Evolutionary conservation across 2,113 vertebrate genomes (phyloP).

Genomic region (Cochlearius cochlearius): DNA sequence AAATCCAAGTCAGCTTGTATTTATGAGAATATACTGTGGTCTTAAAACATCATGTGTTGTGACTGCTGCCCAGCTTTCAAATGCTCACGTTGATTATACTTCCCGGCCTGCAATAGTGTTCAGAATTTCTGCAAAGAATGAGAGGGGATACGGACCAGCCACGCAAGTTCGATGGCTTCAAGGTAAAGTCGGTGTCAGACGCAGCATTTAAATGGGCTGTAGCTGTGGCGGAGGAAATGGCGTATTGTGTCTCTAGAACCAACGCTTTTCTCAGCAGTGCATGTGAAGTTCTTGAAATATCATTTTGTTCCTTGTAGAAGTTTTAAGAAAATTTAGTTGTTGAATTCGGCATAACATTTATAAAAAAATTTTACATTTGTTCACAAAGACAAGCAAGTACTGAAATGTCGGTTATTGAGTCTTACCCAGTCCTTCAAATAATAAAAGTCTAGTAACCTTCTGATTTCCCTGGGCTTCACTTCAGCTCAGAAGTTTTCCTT

Average conservation of each 20-base stretch:
- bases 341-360: not conserved
- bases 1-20: constrained; percentile 85
- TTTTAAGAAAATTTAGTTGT: not conserved
- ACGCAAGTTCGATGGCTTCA: constrained; percentile 98
- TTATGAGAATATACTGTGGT: constrained; percentile 95
- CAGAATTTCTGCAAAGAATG: constrained; percentile 96
- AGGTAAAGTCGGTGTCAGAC: constrained; percentile 73
- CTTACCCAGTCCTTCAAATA: not conserved
- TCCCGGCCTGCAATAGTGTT: constrained; percentile 93
- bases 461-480: not conserved
- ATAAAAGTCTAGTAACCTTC: not conserved
- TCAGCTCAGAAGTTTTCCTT: not conserved
- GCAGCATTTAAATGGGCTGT: not conserved
- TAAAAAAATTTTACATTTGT: not conserved
- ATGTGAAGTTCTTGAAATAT: not conserved
- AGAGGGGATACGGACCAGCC: constrained; percentile 94
- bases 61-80: constrained; percentile 85
- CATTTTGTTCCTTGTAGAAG: not conserved
- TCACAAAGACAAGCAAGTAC: not conserved
- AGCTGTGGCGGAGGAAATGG: not conserved
- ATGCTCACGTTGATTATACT: constrained; percentile 91
- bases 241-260: not conserved
- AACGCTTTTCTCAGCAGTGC: not conserved
- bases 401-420: not conserved
- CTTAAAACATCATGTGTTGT: constrained; percentile 89